Percentiles rank a stretch among this genome's conserved stretches.
These are phyloP conservation scores for Netelia virgata DNA, from an alignment of 2,888 invertebrate species.

Conservation along the genomic window DNA sequence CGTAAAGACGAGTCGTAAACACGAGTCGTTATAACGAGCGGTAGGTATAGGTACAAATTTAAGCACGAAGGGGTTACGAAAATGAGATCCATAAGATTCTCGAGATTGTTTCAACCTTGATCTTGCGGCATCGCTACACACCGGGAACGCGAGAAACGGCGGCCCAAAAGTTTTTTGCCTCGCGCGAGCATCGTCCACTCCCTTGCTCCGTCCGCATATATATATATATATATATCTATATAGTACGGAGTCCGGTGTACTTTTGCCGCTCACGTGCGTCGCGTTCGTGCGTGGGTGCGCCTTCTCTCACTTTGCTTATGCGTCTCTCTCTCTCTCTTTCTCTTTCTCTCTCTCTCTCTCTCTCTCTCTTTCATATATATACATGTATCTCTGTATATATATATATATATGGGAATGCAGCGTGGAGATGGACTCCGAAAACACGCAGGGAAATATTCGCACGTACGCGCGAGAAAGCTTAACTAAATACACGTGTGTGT, in stretches of 20 bases:
- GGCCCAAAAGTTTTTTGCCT: constrained; percentile 56
- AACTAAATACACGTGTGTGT: constrained; percentile 35
- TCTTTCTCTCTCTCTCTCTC: no score
- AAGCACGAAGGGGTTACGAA: neutral
- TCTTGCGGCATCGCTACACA: constrained; percentile 56
- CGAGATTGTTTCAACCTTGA: constrained; percentile 52
- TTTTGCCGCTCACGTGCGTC: constrained; percentile 53
- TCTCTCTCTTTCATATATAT: no score
- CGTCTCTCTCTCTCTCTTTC: neutral
- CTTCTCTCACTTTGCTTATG: constrained; percentile 26
- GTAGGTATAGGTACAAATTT: neutral
- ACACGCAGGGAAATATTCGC: constrained; percentile 54
- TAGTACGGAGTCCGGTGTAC: constrained; percentile 13
- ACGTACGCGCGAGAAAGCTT: constrained; percentile 52
- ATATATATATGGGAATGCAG: neutral
- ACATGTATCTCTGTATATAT: neutral
- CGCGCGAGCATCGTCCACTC: constrained; percentile 30
- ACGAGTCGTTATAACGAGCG: no score
- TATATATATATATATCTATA: constrained; percentile 14
- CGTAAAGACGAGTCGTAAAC: no score
- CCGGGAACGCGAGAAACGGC: constrained; percentile 47
- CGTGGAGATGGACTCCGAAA: constrained; percentile 20
- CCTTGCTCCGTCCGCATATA: neutral
- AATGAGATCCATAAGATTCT: constrained; percentile 30
- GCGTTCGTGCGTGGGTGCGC: constrained; percentile 51